phyloP scores from a whole-genome alignment of 2,113 vertebrate genomes.

The Corydoras maculifer region DNA sequence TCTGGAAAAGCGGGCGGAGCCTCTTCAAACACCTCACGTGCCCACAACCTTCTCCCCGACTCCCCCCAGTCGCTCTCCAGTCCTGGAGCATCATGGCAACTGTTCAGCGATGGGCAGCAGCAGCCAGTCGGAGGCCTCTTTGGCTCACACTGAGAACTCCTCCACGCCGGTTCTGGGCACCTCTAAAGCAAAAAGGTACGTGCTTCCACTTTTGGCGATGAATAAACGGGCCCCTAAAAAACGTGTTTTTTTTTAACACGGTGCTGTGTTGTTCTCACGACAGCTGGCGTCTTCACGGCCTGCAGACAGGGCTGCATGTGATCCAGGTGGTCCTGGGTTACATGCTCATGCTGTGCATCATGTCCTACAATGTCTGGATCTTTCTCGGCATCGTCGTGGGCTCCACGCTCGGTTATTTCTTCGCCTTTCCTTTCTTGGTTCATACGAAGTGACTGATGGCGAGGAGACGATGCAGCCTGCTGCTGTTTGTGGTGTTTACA shows the following conservation, averaged over 20 bases:
- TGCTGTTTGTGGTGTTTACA: too few relatives aligned
- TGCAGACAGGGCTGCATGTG: conserved; percentile 75
- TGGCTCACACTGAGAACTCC: conserved; percentile 37
- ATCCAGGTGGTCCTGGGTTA: conserved; percentile 85
- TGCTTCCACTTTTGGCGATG: neutral
- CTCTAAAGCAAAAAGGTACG: conserved; percentile 45
- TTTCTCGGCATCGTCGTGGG: conserved; percentile 79
- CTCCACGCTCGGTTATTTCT: conserved; percentile 77
- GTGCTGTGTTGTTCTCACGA: neutral
- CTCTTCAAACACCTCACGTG: conserved; percentile 13
- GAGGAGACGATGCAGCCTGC: too few relatives aligned
- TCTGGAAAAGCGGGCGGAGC: conserved; percentile 53
- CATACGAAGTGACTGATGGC: conserved; percentile 2
- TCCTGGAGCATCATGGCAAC: conserved; percentile 47
- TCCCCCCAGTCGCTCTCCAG: conserved; percentile 24
- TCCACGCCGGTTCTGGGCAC: neutral
- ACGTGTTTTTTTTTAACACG: neutral
- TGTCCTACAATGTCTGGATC: conserved; percentile 95
- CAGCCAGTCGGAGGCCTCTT: conserved; percentile 52
- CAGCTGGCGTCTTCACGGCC: conserved; percentile 64
- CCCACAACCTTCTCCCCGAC: conserved; percentile 15
- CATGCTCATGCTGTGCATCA: conserved; percentile 88
- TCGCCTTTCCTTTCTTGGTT: conserved; percentile 75
- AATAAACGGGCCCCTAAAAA: neutral
- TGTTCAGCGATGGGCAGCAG: conserved; percentile 35